Base-by-base conservation (phyloP, 1,140 invertebrate genomes). In the Drosophila insularis region DNA sequence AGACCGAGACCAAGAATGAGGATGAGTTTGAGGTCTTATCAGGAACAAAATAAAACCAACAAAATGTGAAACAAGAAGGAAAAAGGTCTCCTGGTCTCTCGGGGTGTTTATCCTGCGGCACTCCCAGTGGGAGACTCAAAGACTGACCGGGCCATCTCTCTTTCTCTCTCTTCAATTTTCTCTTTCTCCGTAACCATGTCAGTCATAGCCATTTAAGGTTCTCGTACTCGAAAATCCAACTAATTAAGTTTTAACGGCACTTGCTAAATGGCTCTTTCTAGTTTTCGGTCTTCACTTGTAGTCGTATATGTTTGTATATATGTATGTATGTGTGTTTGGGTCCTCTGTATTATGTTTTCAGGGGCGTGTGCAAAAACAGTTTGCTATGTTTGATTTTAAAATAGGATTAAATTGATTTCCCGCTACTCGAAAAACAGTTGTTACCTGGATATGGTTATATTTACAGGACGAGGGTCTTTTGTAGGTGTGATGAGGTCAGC, bases 401-500 rank as follows among this genome's bases (percentile, higher is more conserved):
- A 89, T 87, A 68, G 84, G 82, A 89, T 87, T 87, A 89, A 87
- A 89, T 89, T 82, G 84, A 87, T 89, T 87, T 87, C 84, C 63
- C 73, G 84, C 84, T 89, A 89, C 84, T 78, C 68, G 58, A 78
- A 13, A 32, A 23, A 61, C 59, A 35, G 39, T 65, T 17, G 61
- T 63, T 78, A 77, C 74, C 75, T 71, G 74, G 37, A 13, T 10
- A 21, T 39, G 31, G 4, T 40, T 40, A 21, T n/a, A 17, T 56
- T 46, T 35, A 10, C 11, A 43, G 14, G 14, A 43, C 23, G 17
- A 27, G 27, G n/a, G 37, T 31, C 21, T 35, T 35, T 54, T 68
- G 69, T 46, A 35, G 65, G 61, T 65, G 68, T 27, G 64, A 82
- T 87, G 84, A 89, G 71, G 72, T 87, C 80, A 89, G 84, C 80